Evolutionary conservation across 2,797 vertebrate genomes (phyloP), one percentile per base, ranked within the genome.

Genomic region (Odontamblyopus lacepedii): DNA sequence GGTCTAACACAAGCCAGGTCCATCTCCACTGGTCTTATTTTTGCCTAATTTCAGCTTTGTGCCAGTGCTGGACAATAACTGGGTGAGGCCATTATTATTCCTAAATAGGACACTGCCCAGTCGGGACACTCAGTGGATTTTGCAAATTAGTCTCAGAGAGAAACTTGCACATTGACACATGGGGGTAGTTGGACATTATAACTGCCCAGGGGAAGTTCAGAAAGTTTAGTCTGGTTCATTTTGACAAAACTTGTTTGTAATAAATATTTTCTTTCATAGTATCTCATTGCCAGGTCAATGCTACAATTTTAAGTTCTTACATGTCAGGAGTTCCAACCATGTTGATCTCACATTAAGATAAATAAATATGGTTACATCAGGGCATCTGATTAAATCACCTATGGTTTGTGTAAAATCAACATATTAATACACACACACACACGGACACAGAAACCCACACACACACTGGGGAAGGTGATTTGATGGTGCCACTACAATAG

Each of bases 71-170:
- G 48, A 67, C 44, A 67, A 51, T 44, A 50, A 48, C 64, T 29
- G 44, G 48, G 44, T 53, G 64, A 53, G 65, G 50, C 27, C 65
- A 67, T 67, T 67, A 67, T 53, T 67, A 67, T 67, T 67, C 48
- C 50, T 30, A 53, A 67, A 67, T 12, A 67, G 65, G 63, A 65
- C 23, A 27, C 63, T 65, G 63, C 41, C 63, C 51, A 50, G 48
- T 18, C 9, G 18, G 48, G 65, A 67, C 48, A 29, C 63, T 26
- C 65, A 19, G 65, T 53, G 18, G 48, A 19, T 69, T 57, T 69
- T 38, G 67, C 51, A 69, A 56, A 56, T 56, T 69, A 35, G 67
- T 26, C 32, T 69, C 53, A 16, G 32, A 59, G 32, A 41, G 55
- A 69, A 57, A 59, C 32, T 41, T 69, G n/a, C 12, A 57, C 48